Evolutionary conservation across 1,140 invertebrate genomes (phyloP), one percentile per base, ranked within the genome.

Genomic region (Euura saliciscinereae): DNA sequence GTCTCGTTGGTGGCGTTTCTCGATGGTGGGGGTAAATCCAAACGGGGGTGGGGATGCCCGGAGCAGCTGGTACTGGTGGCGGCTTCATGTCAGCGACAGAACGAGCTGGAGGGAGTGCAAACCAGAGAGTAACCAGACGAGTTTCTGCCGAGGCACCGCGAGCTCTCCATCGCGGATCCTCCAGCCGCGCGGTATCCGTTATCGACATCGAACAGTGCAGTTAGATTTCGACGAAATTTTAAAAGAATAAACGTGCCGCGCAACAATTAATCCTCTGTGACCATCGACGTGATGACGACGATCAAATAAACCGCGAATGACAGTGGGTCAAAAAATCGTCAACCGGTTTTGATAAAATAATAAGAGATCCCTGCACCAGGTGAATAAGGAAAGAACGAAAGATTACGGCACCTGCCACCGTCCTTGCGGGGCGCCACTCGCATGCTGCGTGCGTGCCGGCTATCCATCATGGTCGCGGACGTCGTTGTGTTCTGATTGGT

Each of bases 401-500:
- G 84, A 80, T 87, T 86, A 71, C 78, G 80, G 80, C 86, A 87
- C 86, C 85, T 87, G 85, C 85, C 86, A 79, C 79, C 81, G 76
- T 78, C 76, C 78, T 79, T 82, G 77, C 74, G 84, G 76, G 86
- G 84, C 88, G 83, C 85, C 86, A 86, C 85, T 84, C 84, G 84
- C 86, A 82, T 85, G 85, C 84, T 85, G 85, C 82, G 85, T 83
- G 80, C 79, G 78, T 82, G 78, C 79, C 79, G 77, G 87, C 86
- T 86, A 91, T 90, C 89, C 89, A 90, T 90, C 89, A 90, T 91
- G 89, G 89, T 89, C 83, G 85, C 85, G 86, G 87, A 86, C 84
- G 84, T 79, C 79, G 79, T 75, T 73, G 77, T 66, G 72, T 80
- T 81, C 82, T 86, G 83, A 91, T 92, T 91, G 90, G 90, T 85